Evolutionary conservation across 2,888 invertebrate species (phyloP).

Genomic region (Acanthopleura granulata): DNA sequence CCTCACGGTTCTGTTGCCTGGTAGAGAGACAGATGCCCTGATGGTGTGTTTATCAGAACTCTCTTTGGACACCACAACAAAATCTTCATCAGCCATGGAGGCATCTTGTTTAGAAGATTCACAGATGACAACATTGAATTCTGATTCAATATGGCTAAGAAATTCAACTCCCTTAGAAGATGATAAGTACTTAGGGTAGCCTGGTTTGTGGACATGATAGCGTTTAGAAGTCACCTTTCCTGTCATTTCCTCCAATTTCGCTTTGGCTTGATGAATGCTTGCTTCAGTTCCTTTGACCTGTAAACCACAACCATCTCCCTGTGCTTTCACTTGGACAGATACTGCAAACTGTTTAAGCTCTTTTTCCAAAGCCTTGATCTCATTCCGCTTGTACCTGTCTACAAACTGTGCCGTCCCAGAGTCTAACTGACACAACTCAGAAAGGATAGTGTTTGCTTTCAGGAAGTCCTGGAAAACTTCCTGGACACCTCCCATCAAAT

Average conservation of each 20-base stretch:
- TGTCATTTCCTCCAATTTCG: constrained; percentile 3
- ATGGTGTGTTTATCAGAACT: not conserved
- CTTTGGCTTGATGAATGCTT: not conserved
- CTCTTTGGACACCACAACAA: not conserved
- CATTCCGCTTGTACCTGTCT: not conserved
- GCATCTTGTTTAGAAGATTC: constrained; percentile 2
- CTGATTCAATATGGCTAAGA: not conserved
- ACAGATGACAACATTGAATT: not conserved
- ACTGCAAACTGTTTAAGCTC: not conserved
- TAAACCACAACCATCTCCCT: not conserved
- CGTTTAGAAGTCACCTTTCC: not conserved
- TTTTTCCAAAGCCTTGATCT: not conserved
- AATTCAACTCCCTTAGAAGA: not conserved
- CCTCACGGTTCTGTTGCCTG: constrained; percentile 28
- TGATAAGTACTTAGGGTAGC: not conserved
- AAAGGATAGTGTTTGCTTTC: not conserved
- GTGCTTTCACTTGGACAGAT: not conserved
- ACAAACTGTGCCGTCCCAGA: not conserved
- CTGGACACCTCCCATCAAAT: not conserved
- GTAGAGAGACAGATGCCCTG: constrained; percentile 25
- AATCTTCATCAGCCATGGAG: not conserved
- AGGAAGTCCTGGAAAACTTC: not conserved
- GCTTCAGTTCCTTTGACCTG: not conserved
- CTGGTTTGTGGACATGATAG: constrained; percentile 13
- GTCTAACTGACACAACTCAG: not conserved